Evolutionary conservation across 2,113 vertebrate species (phyloP).

Genomic region (Ptyas mucosa): DNA sequence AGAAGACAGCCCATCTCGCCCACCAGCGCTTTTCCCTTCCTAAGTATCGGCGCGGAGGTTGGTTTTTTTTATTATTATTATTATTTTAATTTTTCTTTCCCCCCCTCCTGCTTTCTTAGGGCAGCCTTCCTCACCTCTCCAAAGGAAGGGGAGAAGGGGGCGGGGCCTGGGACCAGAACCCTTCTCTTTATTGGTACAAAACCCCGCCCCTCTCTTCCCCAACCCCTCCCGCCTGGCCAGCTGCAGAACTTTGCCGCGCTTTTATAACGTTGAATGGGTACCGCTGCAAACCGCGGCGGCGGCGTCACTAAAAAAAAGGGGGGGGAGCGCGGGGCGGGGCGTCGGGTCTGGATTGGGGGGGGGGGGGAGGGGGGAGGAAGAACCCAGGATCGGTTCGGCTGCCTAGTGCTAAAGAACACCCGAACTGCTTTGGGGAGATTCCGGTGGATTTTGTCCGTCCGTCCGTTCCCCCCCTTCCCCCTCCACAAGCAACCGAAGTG

Average conservation of each 20-base stretch:
- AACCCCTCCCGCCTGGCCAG: conserved; percentile 20
- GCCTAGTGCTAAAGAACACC: neutral
- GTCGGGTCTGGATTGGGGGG: neutral
- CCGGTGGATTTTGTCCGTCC: neutral
- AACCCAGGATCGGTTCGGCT: neutral
- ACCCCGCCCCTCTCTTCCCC: conserved; percentile 5
- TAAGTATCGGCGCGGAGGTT: conserved; percentile 21
- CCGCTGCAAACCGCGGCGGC: neutral
- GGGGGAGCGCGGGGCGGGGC: neutral
- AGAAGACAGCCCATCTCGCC: neutral
- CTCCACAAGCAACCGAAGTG: neutral
- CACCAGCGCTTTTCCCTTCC: conserved; percentile 28
- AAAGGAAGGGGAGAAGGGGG: conserved; percentile 69
- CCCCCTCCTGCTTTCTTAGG: conserved; percentile 41
- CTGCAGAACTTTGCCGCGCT: conserved; percentile 3
- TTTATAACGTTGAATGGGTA: conserved; percentile 1
- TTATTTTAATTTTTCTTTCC: neutral
- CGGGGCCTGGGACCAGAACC: conserved; percentile 52
- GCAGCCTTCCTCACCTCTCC: conserved; percentile 69
- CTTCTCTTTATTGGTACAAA: conserved; percentile 53
- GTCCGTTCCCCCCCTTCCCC: neutral
- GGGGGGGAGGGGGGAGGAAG: too few species aligned
- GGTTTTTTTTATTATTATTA: too few species aligned
- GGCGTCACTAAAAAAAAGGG: neutral
- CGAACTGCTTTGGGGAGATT: neutral